These are phyloP conservation scores for Petrocephalus zakoni DNA, from an alignment of 2,113 vertebrate genomes.

Conservation along the genomic window DNA sequence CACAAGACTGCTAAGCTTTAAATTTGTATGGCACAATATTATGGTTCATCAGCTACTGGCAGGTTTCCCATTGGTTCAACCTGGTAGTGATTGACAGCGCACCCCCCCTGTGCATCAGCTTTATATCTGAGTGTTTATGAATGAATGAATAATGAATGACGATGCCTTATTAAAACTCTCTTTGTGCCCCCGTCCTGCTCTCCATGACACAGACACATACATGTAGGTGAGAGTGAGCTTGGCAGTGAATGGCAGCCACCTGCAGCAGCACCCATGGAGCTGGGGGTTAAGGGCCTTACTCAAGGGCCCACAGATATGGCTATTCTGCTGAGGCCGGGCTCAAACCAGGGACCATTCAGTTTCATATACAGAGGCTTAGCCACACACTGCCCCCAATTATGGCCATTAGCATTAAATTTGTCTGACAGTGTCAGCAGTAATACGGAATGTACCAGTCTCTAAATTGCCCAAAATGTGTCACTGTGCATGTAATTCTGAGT, in stretches of 20 bases:
- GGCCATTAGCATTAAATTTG: no score
- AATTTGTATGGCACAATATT: neutral
- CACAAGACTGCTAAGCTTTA: neutral
- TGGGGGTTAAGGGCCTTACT: neutral
- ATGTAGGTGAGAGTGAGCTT: neutral
- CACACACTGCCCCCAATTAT: no score
- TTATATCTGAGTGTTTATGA: neutral
- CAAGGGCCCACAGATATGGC: no score
- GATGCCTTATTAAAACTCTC: neutral
- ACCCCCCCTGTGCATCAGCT: neutral
- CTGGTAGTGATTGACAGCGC: neutral
- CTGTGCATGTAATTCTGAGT: neutral
- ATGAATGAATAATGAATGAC: neutral
- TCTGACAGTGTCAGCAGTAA: no score
- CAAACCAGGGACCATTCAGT: no score
- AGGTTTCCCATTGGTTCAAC: neutral
- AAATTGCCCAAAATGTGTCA: neutral
- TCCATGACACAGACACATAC: neutral
- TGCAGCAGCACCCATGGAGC: neutral
- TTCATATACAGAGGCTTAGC: no score
- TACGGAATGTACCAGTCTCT: no score
- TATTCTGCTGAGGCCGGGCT: no score
- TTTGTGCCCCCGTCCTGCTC: neutral
- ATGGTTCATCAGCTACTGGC: neutral
- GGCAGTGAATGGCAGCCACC: neutral